These are phyloP conservation scores for Asobara japonica DNA, from an alignment of 1,140 invertebrate genomes.

Conservation along the genomic window DNA sequence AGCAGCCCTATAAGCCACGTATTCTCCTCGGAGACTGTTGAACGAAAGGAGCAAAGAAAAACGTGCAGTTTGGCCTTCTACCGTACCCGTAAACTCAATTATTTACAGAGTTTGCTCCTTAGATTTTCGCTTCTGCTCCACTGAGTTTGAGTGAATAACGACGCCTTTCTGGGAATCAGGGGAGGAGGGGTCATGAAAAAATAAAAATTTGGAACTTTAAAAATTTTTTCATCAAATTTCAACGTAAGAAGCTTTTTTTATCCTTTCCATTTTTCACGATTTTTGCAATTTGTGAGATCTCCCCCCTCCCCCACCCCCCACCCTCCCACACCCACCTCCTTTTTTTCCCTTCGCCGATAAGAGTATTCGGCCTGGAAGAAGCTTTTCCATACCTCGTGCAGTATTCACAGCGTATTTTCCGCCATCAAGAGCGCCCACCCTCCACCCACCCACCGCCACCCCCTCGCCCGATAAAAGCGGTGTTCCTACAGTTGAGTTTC, in stretches of 20 bases:
- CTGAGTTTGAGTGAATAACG: neutral
- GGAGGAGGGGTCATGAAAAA: neutral
- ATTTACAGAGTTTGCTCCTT: constrained; percentile 21
- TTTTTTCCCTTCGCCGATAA: too few species aligned
- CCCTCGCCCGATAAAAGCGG: constrained; percentile 18
- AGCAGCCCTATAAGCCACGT: constrained; percentile 30
- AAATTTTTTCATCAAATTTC: too few species aligned
- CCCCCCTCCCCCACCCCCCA: too few species aligned
- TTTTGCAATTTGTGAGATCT: too few species aligned
- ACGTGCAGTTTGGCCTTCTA: neutral
- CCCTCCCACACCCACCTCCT: too few species aligned
- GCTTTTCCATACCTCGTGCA: constrained; percentile 21
- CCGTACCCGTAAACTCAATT: constrained; percentile 18
- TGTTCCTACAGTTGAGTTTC: neutral
- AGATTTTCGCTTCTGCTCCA: constrained; percentile 1
- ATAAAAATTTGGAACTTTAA: too few species aligned
- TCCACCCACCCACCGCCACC: too few species aligned
- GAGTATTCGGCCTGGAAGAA: constrained; percentile 20
- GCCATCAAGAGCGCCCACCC: neutral
- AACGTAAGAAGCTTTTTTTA: too few species aligned
- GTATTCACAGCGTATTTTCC: constrained; percentile 15
- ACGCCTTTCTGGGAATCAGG: neutral
- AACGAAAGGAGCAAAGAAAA: constrained; percentile 27
- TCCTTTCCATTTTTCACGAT: too few species aligned
- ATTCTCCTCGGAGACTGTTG: constrained; percentile 34